Evolutionary conservation across 2,888 invertebrate species (phyloP), one percentile per base, ranked within the genome.

Genomic region (Melanchra persicariae): DNA sequence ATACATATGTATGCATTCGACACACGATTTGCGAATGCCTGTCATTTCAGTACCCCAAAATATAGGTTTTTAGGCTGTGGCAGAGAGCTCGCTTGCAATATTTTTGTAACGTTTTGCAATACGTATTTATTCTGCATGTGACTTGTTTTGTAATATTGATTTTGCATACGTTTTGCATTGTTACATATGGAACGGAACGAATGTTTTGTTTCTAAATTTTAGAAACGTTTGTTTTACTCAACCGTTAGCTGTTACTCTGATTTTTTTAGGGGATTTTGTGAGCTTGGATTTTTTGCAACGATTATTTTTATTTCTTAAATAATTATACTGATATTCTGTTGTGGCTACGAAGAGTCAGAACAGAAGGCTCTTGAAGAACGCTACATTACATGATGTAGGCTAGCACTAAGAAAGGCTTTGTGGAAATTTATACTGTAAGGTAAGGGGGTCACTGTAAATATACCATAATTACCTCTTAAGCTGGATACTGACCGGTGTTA

Each of bases 121-220:
- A 61, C 79, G 40, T 49, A 74, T 84, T 81, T 76, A 76, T 76
- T 76, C 79, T 67, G 66, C 64, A 74, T 85, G 58, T 63, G 58
- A 63, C 59, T 75, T 49, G 78, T 81, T 77, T 83, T 69, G 68
- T 80, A 77, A 85, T 70, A 65, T 77, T 79, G 60, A 74, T 69
- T 84, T 79, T 83, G 74, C 82, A 81, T 84, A 74, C 37, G 66
- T 60, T 70, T 67, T 64, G 57, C 62, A 65, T 68, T 59, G 61
- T 78, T 82, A 73, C 84, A 81, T 83, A 85, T 83, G 85, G 68
- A 80, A 58, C 72, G 77, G 74, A 82, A 82, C 78, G 64, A 85
- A 85, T 80, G 75, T 70, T 69, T 71, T 76, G 84, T 74, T 74
- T 63, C 54, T 22, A 55, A 59, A 78, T 70, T 74, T 67, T 62